Evolutionary conservation across 2,888 invertebrate genomes (phyloP).

Genomic region (Chloromyia formosa): DNA sequence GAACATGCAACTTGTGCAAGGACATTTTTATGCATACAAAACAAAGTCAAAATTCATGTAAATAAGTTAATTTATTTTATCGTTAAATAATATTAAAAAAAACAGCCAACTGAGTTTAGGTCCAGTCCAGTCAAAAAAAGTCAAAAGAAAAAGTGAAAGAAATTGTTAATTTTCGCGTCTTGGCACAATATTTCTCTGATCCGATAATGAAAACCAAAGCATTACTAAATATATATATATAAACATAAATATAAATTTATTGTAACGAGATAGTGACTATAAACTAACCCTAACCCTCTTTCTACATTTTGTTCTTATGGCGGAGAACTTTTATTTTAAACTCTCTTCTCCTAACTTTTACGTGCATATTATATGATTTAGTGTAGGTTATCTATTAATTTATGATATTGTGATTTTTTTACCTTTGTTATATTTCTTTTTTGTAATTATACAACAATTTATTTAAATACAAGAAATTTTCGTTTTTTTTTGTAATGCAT

Average conservation of each 20-base stretch:
- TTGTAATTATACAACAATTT: background rate
- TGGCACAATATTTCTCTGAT: constrained; percentile 6
- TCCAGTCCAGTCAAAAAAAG: too few species aligned
- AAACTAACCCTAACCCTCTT: background rate
- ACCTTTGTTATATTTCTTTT: constrained; percentile 6
- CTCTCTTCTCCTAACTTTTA: background rate
- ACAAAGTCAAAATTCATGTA: constrained; percentile 27
- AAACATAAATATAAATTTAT: too few species aligned
- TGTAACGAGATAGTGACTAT: too few species aligned
- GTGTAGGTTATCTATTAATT: background rate
- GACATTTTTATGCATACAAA: too few species aligned
- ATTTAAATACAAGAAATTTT: background rate
- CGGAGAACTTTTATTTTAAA: too few species aligned
- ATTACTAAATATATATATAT: constrained; percentile 19
- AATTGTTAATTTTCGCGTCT: constrained; percentile 1
- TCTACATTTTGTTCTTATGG: background rate
- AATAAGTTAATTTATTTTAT: constrained; percentile 40
- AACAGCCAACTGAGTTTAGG: too few species aligned
- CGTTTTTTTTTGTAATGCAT: background rate
- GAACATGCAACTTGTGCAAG: too few species aligned
- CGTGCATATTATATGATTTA: background rate
- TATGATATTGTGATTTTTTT: constrained; percentile 21
- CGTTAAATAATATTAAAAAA: constrained; percentile 23
- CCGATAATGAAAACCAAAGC: constrained; percentile 36
- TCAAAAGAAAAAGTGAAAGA: background rate